Evolutionary conservation across 1,140 invertebrate genomes (phyloP), one percentile per base, ranked within the genome.

Genomic region (Heliothis virescens): DNA sequence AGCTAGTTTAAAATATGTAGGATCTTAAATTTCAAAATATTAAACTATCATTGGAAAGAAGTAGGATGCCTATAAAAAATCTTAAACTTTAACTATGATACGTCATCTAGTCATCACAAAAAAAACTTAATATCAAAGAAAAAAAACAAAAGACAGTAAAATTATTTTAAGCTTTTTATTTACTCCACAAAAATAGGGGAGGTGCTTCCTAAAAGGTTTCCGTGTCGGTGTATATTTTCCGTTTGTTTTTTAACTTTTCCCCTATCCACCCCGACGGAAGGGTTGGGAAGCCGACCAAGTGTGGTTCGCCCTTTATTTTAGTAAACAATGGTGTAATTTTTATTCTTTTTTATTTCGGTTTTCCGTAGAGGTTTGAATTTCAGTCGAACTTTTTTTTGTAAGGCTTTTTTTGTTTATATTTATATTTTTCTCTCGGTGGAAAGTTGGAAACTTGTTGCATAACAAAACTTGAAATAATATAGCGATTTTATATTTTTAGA

Each of bases 131-230:
- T 55, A 18, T 55, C 18, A 41, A 41, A 34, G 7, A 34, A 34
- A 18, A 13, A 47, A 59, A 73, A 73, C 53, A 73, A 73, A 73
- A 73, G 29, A 15, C 15, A 16, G 18, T 11, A 59, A 80, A 52
- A 67, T 55, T 59, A 60, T 75, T 79, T 82, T 83, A 85, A 85
- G 81, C 83, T 85, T 83, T 86, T 84, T 84, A 84, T 84, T 85
- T 85, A 76, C 65, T 55, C 73, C 69, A 72, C 63, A 71, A 81
- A 41, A 79, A 80, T 65, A 83, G 86, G 87, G 87, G 87, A 87
- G 83, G 86, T 87, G 87, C 87, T 88, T 88, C 87, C 80, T 88
- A 82, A 85, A 88, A 85, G 87, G 87, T 84, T 88, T 88, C 87
- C 13, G 29, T 80, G 81, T 78, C 76, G 79, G 82, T 82, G 65